A percentile compares a stretch with the other conserved stretches of the same genome.
Evolutionary conservation across 2,797 vertebrate genomes (phyloP).

Genomic region (Dallia pectoralis): DNA sequence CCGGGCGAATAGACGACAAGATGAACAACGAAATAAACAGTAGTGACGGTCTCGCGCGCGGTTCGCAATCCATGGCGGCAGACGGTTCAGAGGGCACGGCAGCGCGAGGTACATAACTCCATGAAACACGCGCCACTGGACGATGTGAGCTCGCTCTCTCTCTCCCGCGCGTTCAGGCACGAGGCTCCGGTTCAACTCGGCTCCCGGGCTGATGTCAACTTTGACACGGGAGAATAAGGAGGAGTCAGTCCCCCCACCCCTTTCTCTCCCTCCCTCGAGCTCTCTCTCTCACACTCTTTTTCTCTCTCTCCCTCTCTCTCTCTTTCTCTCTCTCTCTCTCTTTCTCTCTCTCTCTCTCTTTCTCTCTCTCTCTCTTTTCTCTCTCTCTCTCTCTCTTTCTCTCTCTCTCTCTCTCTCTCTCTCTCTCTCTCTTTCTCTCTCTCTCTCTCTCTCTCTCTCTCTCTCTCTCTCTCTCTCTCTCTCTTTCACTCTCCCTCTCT

Average conservation of each 20-base stretch:
- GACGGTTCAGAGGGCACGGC: conserved; percentile 79
- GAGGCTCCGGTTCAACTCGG: conserved; percentile 78
- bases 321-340: too few relatives aligned
- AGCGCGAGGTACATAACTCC: conserved; percentile 88
- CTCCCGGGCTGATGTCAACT: conserved; percentile 82
- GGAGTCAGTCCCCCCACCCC: conserved; percentile 68
- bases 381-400: too few relatives aligned
- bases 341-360: conserved; percentile 15
- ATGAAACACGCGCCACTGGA: conserved; percentile 84
- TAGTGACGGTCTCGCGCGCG: conserved; percentile 56
- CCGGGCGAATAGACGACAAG: conserved; percentile 65
- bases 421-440: too few relatives aligned
- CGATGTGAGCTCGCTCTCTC: conserved; percentile 70
- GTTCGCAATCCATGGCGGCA: conserved; percentile 90
- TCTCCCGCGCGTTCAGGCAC: conserved; percentile 60
- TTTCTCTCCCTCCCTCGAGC: conserved; percentile 32
- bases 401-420: conserved; percentile 22
- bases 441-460: conserved; percentile 17
- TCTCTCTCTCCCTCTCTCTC: conserved; percentile 12
- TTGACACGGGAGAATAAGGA: conserved; percentile 85
- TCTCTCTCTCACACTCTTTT: conserved; percentile 28
- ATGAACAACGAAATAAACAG: conserved; percentile 72
- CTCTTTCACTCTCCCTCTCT: conserved; percentile 22
- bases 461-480: conserved; percentile 5
- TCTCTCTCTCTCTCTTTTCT: conserved; percentile 1